Conservation (phyloP, 2,113 vertebrate species). For the Paralichthys olivaceus region DNA sequence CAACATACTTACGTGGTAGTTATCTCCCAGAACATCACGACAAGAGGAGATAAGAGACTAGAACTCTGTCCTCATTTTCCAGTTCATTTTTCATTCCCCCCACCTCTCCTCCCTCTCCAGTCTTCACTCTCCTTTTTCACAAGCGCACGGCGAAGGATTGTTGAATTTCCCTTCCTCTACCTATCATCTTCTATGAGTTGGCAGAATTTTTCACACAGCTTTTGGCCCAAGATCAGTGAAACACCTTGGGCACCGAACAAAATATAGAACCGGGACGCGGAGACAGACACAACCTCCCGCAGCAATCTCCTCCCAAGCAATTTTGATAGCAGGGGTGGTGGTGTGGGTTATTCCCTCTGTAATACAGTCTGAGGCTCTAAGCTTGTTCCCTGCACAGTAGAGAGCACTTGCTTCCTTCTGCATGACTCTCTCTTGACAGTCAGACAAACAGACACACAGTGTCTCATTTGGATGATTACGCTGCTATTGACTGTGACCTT, state of each 20-base stretch:
- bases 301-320: constrained; percentile 77
- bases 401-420: constrained; percentile 57
- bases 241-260: constrained; percentile 73
- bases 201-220: constrained; percentile 73
- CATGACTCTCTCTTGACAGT: constrained; percentile 68
- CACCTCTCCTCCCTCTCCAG: neutral
- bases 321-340: constrained; percentile 73
- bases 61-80: constrained; percentile 69
- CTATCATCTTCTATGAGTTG: constrained; percentile 73
- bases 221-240: constrained; percentile 73
- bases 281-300: constrained; percentile 74
- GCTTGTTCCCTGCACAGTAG: constrained; percentile 70
- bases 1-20: constrained; percentile 63
- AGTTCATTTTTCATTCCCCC: constrained; percentile 64
- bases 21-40: constrained; percentile 64
- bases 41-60: constrained; percentile 67
- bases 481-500: constrained; percentile 68
- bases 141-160: constrained; percentile 51
- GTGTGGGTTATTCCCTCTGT: constrained; percentile 73
- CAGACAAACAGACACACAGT: constrained; percentile 72
- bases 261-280: constrained; percentile 67
- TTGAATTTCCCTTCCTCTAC: constrained; percentile 68
- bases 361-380: constrained; percentile 66
- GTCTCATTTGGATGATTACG: constrained; percentile 73
- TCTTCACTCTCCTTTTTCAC: constrained; percentile 42